Percentiles rank a stretch among this genome's conserved stretches.
These are phyloP conservation scores for Empidonax alnorum DNA, from an alignment of 2,113 vertebrate species.

Conservation along the genomic window DNA sequence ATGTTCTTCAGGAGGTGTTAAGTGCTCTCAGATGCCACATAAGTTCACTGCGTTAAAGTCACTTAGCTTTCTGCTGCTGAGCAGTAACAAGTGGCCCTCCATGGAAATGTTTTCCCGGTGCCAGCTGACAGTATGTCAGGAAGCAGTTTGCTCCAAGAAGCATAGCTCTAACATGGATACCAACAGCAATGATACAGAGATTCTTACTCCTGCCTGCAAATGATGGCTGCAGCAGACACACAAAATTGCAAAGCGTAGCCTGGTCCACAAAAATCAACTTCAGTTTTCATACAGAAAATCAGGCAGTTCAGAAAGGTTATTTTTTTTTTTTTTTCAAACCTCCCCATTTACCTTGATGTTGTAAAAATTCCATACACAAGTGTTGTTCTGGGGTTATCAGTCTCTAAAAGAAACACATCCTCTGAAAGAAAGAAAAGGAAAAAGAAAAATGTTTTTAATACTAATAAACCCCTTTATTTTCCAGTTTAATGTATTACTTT, in stretches of 20 bases:
- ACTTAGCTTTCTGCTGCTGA: background rate
- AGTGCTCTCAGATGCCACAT: background rate
- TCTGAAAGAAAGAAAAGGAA: constrained; percentile 73
- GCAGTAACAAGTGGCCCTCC: background rate
- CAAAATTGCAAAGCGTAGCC: background rate
- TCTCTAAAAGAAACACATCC: constrained; percentile 95
- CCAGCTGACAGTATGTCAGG: background rate
- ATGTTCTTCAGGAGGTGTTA: constrained; percentile 1
- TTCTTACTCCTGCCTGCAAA: background rate
- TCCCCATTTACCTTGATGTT: constrained; percentile 89
- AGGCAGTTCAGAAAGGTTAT: background rate
- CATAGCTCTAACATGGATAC: background rate
- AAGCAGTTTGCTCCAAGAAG: background rate
- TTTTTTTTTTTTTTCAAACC: background rate
- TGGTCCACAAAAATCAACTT: background rate
- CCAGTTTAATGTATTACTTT: background rate
- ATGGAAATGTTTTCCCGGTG: background rate
- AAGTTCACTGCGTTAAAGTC: background rate
- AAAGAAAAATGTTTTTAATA: background rate
- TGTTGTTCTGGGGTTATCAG: constrained; percentile 89
- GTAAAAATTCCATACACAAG: constrained; percentile 95
- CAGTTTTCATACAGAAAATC: background rate
- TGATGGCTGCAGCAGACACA: background rate
- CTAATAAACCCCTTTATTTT: background rate
- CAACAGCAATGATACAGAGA: background rate